These are phyloP conservation scores for Thamnophis sirtalis DNA, from an alignment of 2,113 vertebrate species.

Conservation along the genomic window DNA sequence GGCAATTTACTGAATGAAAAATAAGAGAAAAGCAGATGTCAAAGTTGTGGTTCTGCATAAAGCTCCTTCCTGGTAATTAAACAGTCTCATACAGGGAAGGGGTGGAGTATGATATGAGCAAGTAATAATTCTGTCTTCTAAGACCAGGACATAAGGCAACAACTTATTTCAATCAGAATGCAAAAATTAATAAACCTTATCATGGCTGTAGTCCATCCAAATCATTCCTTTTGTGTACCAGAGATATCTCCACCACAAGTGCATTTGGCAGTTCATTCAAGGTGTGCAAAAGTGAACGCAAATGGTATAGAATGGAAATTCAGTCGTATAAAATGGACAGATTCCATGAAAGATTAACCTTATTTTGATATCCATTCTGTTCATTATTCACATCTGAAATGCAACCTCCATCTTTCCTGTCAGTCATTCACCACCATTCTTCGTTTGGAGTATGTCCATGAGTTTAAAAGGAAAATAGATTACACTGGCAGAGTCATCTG, in stretches of 20 bases:
- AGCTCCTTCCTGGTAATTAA: conserved; percentile 42
- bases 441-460: neutral
- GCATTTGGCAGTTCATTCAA: neutral
- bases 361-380: neutral
- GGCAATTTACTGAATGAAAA: conserved; percentile 50
- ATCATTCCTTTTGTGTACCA: neutral
- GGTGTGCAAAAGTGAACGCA: neutral
- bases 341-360: neutral
- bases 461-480: neutral
- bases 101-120: neutral
- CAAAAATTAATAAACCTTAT: neutral
- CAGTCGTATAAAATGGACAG: neutral
- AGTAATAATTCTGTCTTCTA: conserved; percentile 34
- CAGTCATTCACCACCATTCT: neutral
- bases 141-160: conserved; percentile 15
- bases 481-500: neutral
- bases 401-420: neutral
- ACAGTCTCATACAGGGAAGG: conserved; percentile 28
- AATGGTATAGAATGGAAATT: neutral
- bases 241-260: neutral
- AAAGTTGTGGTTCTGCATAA: conserved; percentile 46
- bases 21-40: conserved; percentile 36
- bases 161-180: neutral
- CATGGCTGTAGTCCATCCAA: neutral
- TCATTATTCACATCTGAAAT: neutral